Percentiles rank a stretch among this genome's conserved stretches.
Evolutionary conservation across 2,888 invertebrate genomes (phyloP).

Genomic region (Athalia circularis): DNA sequence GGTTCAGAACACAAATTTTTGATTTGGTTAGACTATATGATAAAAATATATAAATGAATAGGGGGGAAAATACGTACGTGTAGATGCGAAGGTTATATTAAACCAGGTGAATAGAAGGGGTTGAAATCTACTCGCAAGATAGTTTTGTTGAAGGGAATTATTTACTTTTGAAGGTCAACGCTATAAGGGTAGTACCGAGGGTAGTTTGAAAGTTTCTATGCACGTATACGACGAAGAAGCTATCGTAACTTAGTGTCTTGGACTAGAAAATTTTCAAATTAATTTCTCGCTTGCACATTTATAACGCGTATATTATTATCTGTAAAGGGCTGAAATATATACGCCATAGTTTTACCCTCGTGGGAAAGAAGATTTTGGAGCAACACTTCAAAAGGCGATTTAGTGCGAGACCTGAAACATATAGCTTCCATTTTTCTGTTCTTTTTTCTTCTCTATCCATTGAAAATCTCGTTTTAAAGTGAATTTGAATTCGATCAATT

Average conservation of each 20-base stretch:
- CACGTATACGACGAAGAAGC: slow-evolving; percentile 3
- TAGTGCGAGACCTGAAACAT: too few relatives aligned
- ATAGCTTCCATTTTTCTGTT: too few relatives aligned
- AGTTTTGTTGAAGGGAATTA: slow-evolving; percentile 41
- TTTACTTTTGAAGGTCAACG: slow-evolving; percentile 36
- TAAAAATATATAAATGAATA: too few relatives aligned
- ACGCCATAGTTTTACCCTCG: neutral
- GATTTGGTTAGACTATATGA: too few relatives aligned
- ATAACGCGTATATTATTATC: neutral
- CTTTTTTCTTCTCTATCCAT: neutral
- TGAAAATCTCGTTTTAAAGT: too few relatives aligned
- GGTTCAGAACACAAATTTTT: too few relatives aligned
- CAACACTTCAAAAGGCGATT: too few relatives aligned
- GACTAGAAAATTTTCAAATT: slow-evolving; percentile 30
- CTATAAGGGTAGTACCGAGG: neutral
- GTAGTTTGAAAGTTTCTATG: slow-evolving; percentile 32
- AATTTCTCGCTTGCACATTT: slow-evolving; percentile 17
- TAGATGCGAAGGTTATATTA: neutral
- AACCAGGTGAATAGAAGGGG: neutral
- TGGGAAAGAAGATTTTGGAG: neutral
- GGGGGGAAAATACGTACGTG: neutral
- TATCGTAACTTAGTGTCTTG: neutral
- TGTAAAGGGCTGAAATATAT: neutral
- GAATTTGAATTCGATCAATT: slow-evolving; percentile 10
- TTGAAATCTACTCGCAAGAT: slow-evolving; percentile 38